Base-by-base conservation (phyloP, 2,797 vertebrate genomes). In the Cercopithecus diana region DNA sequence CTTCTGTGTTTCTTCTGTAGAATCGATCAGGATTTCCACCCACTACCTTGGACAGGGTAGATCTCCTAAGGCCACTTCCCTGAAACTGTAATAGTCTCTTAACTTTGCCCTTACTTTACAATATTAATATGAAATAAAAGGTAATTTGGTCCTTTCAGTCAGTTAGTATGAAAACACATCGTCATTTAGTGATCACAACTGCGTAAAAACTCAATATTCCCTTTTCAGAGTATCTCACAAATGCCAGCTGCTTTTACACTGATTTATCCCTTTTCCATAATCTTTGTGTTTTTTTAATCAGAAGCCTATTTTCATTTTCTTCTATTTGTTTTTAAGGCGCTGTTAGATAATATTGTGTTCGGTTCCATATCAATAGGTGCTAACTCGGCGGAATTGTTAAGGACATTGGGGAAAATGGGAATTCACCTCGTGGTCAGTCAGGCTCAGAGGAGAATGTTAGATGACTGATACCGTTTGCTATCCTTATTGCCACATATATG, bases 391-490 rank as follows among this genome's bases (percentile, higher is more conserved):
- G 0, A 57, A 79, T 94, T 95, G 97, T 93, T 96, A 90, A 81
- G 92, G 73, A 92, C 77, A 93, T 76, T 39, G n/a, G 82, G 80
- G 94, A 84, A 89, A 72, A 39, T 43, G 84, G 36, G 28, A 96
- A 39, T 89, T 95, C 7, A 93, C 84, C 36, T 85, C 22, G 0
- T 45, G 41, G 12, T 48, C 11, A 85, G 8, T 75, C 39, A 90
- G 4, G 9, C n/a, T 93, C 39, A 92, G 24, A 58, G 14, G 0
- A 86, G 12, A 3, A 9, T 82, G 81, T 75, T 57, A 24, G n/a
- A 17, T 79, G n/a, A 67, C 3, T 85, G 61, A 72, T 14, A 43
- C 79, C 1, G 9, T 43, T 75, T 89, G 26, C 41, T 92, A 61
- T 5, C 17, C 92, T 76, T 45, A 75, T 61, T 12, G 6, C 13